A percentile compares a stretch with the other conserved stretches of the same genome.
Evolutionary conservation across 2,797 vertebrate species (phyloP).

Genomic region (Pangasius larnaudii): DNA sequence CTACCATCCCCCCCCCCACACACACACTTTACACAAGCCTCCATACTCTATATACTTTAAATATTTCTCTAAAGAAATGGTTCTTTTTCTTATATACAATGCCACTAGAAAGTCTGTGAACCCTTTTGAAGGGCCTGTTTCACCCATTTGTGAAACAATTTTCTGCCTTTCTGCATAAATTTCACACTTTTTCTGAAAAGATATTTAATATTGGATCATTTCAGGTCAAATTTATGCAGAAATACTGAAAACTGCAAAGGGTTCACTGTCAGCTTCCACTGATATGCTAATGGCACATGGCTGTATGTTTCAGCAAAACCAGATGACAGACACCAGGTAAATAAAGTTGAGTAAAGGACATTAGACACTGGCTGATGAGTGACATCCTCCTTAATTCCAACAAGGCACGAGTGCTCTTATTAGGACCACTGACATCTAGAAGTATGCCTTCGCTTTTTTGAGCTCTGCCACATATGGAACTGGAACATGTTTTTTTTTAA

Average conservation of each 20-base stretch:
- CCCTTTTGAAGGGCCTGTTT: too few relatives aligned
- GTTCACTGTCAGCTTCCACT: background rate
- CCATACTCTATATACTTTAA: background rate
- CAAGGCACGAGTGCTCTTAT: too few relatives aligned
- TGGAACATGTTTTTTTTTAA: too few relatives aligned
- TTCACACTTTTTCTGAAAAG: too few relatives aligned
- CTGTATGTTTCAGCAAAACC: background rate
- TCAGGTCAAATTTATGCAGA: background rate
- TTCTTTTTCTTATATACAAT: background rate
- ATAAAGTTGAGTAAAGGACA: background rate
- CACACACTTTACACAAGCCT: slow-evolving; percentile 1
- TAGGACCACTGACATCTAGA: too few relatives aligned
- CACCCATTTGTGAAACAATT: too few relatives aligned
- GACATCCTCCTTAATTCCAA: too few relatives aligned
- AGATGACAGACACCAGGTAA: background rate
- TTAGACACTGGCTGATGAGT: too few relatives aligned
- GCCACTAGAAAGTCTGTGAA: too few relatives aligned
- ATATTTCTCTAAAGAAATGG: background rate
- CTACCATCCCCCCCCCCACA: background rate
- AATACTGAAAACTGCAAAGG: background rate
- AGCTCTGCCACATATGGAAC: too few relatives aligned
- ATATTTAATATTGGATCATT: background rate
- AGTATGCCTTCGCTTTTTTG: too few relatives aligned
- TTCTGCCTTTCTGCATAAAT: too few relatives aligned
- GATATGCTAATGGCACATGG: background rate